Evolutionary conservation across 1,140 invertebrate genomes (phyloP), one percentile per base, ranked within the genome.

Genomic region (Papilio machaon): DNA sequence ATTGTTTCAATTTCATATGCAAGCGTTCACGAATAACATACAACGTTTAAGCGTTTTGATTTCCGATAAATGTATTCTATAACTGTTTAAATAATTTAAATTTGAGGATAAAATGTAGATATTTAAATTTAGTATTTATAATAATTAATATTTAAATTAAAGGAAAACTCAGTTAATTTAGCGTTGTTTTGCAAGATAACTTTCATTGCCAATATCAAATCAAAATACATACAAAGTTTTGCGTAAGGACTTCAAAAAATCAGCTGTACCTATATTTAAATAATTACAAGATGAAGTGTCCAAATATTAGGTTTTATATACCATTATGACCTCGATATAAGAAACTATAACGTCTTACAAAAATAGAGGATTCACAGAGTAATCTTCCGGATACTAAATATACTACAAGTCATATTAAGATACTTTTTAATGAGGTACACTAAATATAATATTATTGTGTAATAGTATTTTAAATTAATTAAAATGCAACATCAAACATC

Each of bases 1-100:
- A n/a, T 47, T 70, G 2, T 46, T 46, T n/a, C 38, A 54, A 23
- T 54, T 54, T 49, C 73, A 58, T 47, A 76, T 81, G 81, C 81
- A 78, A 78, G 64, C 64, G 30, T 70, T 35, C 13, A 81, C 75
- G 73, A 35, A 81, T 58, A 73, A 81, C 64, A 82, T 35, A 82
- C 35, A 75, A 73, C 67, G 58, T 38, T 73, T 19, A 82, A 74
- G 54, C 70, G 70, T 52, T 35, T 70, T 15, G 13, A 38, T 70
- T 70, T 13, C 35, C 30, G 23, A 70, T 35, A 70, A 30, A 70
- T 35, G 64, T 70, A 70, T 64, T 60, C 7, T 60, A 11, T 30
- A 64, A 30, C 9, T 30, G 19, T 10, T 64, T 30, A 2, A 30
- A 64, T 30, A 30, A 64, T 64, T 35, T 1, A 19, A 17, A 17